phyloP scores from a whole-genome alignment of 2,113 vertebrate genomes.

The Ceyx cyanopectus region DNA sequence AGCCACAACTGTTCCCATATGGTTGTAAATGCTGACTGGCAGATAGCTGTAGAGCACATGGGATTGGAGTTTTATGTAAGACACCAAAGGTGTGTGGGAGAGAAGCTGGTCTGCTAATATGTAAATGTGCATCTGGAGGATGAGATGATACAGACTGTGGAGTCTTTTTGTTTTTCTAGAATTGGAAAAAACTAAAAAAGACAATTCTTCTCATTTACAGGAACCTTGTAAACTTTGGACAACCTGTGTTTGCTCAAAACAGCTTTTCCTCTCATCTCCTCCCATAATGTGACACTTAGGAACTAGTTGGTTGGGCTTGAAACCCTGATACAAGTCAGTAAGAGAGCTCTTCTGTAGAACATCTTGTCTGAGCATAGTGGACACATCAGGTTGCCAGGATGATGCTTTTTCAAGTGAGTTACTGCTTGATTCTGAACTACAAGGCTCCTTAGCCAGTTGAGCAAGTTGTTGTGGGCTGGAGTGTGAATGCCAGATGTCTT shows the following conservation, averaged over 20 bases:
- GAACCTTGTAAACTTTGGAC: not conserved
- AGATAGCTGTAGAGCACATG: conserved; percentile 3
- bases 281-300: not conserved
- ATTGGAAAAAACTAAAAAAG: not conserved
- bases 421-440: not conserved
- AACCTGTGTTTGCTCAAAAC: not conserved
- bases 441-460: conserved; percentile 28
- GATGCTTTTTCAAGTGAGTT: not conserved
- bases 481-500: conserved; percentile 16
- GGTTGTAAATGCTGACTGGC: conserved; percentile 33
- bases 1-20: conserved; percentile 45
- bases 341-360: not conserved
- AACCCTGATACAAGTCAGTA: not conserved
- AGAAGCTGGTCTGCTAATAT: conserved; percentile 22
- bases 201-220: not conserved
- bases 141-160: not conserved
- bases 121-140: conserved; percentile 55
- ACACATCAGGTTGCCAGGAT: not conserved
- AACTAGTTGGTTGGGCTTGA: not conserved
- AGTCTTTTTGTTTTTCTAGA: not conserved
- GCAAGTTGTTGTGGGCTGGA: conserved; percentile 53
- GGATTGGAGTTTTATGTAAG: not conserved
- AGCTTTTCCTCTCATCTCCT: not conserved
- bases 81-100: not conserved
- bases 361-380: not conserved